Evolutionary conservation across 2,113 vertebrate species (phyloP).

Genomic region (Menidia beryllina): DNA sequence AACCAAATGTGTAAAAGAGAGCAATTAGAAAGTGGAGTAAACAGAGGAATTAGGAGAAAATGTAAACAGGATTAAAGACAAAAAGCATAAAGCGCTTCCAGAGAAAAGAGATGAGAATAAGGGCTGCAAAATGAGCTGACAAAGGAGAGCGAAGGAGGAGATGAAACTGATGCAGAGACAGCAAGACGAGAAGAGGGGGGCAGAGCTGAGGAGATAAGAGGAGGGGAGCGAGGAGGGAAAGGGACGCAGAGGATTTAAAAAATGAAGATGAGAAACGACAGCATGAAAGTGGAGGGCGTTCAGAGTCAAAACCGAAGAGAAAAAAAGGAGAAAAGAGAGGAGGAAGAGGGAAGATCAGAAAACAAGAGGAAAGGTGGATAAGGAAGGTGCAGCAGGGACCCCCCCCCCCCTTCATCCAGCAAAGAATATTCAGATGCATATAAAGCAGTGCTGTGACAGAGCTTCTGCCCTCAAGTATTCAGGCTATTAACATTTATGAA

Average conservation of each 20-base stretch:
- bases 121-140: not conserved
- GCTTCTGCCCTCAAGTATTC: constrained; percentile 63
- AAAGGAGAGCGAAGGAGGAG: not conserved
- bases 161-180: constrained; percentile 11
- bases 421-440: constrained; percentile 50
- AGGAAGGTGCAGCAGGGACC: not conserved
- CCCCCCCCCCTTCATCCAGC: not conserved
- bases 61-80: constrained; percentile 11
- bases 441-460: constrained; percentile 55
- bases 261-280: constrained; percentile 3
- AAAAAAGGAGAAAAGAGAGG: constrained; percentile 3
- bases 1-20: not conserved
- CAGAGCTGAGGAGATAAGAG: not conserved
- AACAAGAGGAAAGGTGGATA: constrained; percentile 13
- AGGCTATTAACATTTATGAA: constrained; percentile 74
- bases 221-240: not conserved
- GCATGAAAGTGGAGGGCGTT: too few relatives aligned
- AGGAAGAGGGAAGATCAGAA: not conserved
- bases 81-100: accelerated
- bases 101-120: not conserved
- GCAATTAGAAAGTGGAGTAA: not conserved
- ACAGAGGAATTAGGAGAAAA: too few relatives aligned
- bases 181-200: not conserved
- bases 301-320: not conserved
- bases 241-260: constrained; percentile 31